These are phyloP conservation scores for Hirundo rustica DNA, from an alignment of 2,797 vertebrate species.

Conservation along the genomic window DNA sequence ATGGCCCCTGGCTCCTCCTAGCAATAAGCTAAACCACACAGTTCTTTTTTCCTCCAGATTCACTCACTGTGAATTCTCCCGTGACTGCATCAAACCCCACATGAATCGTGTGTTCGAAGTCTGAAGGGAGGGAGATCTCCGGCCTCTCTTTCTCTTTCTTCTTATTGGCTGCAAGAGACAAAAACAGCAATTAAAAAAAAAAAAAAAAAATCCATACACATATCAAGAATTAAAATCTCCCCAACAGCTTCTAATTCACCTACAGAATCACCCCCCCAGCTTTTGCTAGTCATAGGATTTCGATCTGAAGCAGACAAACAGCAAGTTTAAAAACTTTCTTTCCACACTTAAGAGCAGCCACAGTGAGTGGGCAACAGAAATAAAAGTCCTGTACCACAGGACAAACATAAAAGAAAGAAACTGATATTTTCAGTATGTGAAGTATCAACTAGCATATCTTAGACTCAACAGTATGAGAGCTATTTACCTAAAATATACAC, in stretches of 20 bases:
- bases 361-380: not conserved
- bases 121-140: conserved; percentile 93
- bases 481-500: not conserved
- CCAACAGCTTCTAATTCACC: not conserved
- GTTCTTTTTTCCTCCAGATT: not conserved
- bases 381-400: not conserved
- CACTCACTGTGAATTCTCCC: conserved; percentile 94
- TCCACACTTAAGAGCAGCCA: not conserved
- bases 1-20: conserved; percentile 1
- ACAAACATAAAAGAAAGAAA: not conserved
- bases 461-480: not conserved
- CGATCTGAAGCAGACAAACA: not conserved
- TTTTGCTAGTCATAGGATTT: not conserved
- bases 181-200: not conserved
- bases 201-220: not conserved
- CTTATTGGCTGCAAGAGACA: conserved; percentile 79
- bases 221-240: not conserved
- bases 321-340: not conserved
- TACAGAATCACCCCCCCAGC: accelerated
- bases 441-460: not conserved
- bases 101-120: conserved; percentile 96
- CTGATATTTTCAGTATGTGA: not conserved
- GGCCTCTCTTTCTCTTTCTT: conserved; percentile 90
- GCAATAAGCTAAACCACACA: conserved; percentile 17
- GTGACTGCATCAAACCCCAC: conserved; percentile 96